These are phyloP conservation scores for Bhutanitis thaidina DNA, from an alignment of 2,888 invertebrate genomes.

Conservation along the genomic window DNA sequence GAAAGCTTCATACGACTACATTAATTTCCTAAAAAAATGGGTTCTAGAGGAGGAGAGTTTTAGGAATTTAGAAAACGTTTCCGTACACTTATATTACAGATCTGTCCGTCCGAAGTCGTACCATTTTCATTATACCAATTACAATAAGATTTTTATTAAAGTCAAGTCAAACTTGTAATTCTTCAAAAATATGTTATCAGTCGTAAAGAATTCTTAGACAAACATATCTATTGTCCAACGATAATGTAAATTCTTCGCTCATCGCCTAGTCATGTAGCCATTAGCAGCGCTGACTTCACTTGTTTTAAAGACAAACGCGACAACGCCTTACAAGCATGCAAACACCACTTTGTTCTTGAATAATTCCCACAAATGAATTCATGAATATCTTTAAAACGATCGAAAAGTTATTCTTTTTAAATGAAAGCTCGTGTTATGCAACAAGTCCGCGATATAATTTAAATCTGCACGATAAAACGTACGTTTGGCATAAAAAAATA, in stretches of 20 bases:
- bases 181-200: background rate
- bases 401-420: conserved; percentile 12
- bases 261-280: conserved; percentile 26
- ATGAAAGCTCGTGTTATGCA: conserved; percentile 17
- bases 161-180: too few relatives aligned
- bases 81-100: too few relatives aligned
- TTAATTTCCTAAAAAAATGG: too few relatives aligned
- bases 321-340: conserved; percentile 24
- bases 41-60: too few relatives aligned
- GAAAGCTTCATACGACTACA: too few relatives aligned
- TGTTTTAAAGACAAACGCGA: conserved; percentile 32
- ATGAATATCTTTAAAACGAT: background rate
- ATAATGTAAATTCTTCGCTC: conserved; percentile 18
- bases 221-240: conserved; percentile 16
- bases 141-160: too few relatives aligned
- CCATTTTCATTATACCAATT: too few relatives aligned
- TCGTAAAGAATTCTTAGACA: background rate
- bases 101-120: too few relatives aligned
- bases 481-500: conserved; percentile 22
- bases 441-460: conserved; percentile 13
- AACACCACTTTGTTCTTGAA: conserved; percentile 19
- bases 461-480: conserved; percentile 18
- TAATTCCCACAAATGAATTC: conserved; percentile 1
- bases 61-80: too few relatives aligned
- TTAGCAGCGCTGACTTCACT: conserved; percentile 44